A percentile compares a stretch with the other conserved stretches of the same genome.
These are phyloP conservation scores for Austrolebias charrua DNA, from an alignment of 2,797 vertebrate genomes.

Conservation along the genomic window DNA sequence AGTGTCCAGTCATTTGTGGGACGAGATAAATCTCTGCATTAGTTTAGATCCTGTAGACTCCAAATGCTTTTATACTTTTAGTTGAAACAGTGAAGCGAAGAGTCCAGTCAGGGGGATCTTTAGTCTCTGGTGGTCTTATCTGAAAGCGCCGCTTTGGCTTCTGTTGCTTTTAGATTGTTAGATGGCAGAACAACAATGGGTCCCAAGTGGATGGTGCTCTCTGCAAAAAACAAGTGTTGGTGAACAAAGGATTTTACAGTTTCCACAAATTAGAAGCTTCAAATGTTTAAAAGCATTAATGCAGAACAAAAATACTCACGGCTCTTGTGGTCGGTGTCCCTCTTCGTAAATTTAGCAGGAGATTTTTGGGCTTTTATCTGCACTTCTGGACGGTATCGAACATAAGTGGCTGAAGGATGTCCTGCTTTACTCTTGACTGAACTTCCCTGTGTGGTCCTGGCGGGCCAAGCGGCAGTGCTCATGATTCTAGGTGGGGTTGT, in stretches of 20 bases:
- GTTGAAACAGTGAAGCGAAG: not conserved
- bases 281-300: not conserved
- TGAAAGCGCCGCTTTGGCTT: not conserved
- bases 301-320: slow-evolving; percentile 29
- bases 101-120: not conserved
- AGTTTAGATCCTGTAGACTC: too few species aligned
- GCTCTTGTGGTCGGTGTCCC: slow-evolving; percentile 6
- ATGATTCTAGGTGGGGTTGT: slow-evolving; percentile 3
- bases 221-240: slow-evolving; percentile 46
- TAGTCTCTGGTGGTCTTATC: slow-evolving; percentile 6
- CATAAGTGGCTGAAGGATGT: slow-evolving; percentile 1
- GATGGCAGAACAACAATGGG: slow-evolving; percentile 58
- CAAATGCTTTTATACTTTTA: not conserved
- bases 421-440: slow-evolving; percentile 1
- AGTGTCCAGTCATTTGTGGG: not conserved
- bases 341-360: slow-evolving; percentile 27
- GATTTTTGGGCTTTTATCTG: slow-evolving; percentile 3
- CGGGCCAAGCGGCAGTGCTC: not conserved
- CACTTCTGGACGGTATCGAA: slow-evolving; percentile 25
- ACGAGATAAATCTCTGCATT: not conserved
- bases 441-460: not conserved
- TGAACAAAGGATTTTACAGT: too few species aligned
- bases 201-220: slow-evolving; percentile 45
- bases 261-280: too few species aligned
- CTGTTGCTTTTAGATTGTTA: not conserved